Conservation (phyloP, 2,888 invertebrate genomes). For the Calliphora vomitoria region DNA sequence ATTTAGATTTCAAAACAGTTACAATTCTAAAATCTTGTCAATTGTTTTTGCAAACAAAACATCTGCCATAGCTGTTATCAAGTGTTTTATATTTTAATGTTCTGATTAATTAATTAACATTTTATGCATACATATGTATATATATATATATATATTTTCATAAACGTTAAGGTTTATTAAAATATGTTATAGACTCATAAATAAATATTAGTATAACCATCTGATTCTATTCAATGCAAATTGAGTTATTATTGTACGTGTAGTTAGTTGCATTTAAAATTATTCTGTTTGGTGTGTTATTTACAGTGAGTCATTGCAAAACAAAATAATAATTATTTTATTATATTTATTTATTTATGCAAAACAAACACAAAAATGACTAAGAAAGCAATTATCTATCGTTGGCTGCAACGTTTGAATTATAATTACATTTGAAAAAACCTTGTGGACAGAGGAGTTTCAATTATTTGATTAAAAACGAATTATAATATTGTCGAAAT, state of each 20-base stretch:
- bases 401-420: constrained; percentile 19
- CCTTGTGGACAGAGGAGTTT: constrained; percentile 13
- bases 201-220: neutral
- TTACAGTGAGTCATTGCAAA: constrained; percentile 46
- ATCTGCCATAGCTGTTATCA: neutral
- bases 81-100: neutral
- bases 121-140: no score
- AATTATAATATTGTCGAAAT: neutral
- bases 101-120: no score
- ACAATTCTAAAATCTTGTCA: no score
- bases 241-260: neutral
- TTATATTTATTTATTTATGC: constrained; percentile 16
- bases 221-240: neutral
- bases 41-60: neutral
- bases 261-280: neutral
- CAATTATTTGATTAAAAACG: neutral
- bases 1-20: no score
- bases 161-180: no score
- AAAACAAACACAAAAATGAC: constrained; percentile 32
- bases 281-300: constrained; percentile 7
- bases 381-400: constrained; percentile 12
- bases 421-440: constrained; percentile 24
- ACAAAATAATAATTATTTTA: constrained; percentile 21
- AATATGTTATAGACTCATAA: neutral
- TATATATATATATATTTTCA: no score